Conservation (phyloP, 2,797 vertebrate species). For the Melanotaenia boesemani region DNA sequence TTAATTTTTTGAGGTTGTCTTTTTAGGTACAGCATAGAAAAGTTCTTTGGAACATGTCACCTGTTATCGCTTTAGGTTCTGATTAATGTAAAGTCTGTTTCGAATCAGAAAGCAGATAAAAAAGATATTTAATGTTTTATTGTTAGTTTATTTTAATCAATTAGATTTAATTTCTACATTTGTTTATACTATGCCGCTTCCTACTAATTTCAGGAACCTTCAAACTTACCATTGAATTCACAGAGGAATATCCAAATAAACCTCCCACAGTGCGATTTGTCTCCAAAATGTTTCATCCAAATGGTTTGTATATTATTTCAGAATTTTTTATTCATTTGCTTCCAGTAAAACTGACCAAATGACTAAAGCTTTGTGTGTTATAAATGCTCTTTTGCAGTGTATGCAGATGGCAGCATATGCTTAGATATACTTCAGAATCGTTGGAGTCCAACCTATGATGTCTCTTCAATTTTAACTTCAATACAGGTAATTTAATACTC, state of each 20-base stretch:
- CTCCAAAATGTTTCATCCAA: slow-evolving; percentile 99
- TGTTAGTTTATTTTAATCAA: background rate
- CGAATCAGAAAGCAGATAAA: background rate
- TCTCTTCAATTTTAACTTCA: slow-evolving; percentile 99
- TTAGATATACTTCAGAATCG: slow-evolving; percentile 99
- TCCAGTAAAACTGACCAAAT: background rate
- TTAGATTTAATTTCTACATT: background rate
- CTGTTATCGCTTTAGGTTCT: background rate
- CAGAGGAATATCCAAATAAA: slow-evolving; percentile 99
- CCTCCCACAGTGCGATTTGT: slow-evolving; percentile 99
- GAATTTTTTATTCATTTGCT: background rate
- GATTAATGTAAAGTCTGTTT: background rate
- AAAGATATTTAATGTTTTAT: background rate
- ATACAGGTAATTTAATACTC: slow-evolving; percentile 90
- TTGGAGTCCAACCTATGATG: slow-evolving; percentile 99
- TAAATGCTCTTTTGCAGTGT: slow-evolving; percentile 84
- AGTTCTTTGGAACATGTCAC: background rate
- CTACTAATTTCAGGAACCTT: slow-evolving; percentile 90
- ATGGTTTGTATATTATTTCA: slow-evolving; percentile 85
- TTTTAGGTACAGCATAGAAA: background rate
- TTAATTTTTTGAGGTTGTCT: background rate
- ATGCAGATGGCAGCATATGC: slow-evolving; percentile 99
- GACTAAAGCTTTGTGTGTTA: background rate
- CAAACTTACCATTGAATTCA: slow-evolving; percentile 99
- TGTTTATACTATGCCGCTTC: slow-evolving; percentile 12